Base-by-base conservation (phyloP, 2,797 vertebrate genomes). In the Pangasius krempfi region DNA sequence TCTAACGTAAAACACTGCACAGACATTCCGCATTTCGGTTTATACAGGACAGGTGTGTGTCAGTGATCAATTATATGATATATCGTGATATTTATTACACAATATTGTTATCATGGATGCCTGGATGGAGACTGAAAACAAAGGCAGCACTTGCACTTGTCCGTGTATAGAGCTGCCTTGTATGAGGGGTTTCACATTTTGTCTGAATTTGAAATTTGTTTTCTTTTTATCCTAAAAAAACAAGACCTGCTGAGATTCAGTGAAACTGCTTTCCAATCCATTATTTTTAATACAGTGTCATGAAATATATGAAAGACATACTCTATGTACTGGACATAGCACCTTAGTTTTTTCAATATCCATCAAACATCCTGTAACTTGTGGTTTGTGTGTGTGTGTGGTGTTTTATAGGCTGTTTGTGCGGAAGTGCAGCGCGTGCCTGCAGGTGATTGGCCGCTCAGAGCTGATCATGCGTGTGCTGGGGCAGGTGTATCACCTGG, bases 381-480 rank as follows among this genome's bases (percentile, higher is more conserved):
- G 25, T 83, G 40, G 27, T 64, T 27, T 83, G 80, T 81, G 92
- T 91, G 91, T 94, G 20, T 86, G 40, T 85, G 66, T 89, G 37
- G 0, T 6, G 44, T 44, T 44, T 87, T 2, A 81, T 66, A 98
- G 97, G 95, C 88, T 98, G 73, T 98, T 98, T 94, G 96, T 97
- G 90, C 96, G 97, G 88, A 98, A 98, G 93, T 98, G 97, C 95
- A 98, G 97, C 58, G 96, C 97, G 27, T 98, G 97, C 91, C 91
- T 97, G 92, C 96, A 98, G 94, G 97, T 95, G 58, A 96, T 98
- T 20, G 96, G 96, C 22, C 97, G 97, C 0, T 97, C 97, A 0
- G 97, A 98, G 95, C 95, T 98, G 91, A 97, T 98, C 93, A 97
- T 98, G 97, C 94, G 97, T 0, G 97, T 97, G 91, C 95, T 97